phyloP scores from a whole-genome alignment of 2,888 invertebrate genomes.

The Diploptera punctata region DNA sequence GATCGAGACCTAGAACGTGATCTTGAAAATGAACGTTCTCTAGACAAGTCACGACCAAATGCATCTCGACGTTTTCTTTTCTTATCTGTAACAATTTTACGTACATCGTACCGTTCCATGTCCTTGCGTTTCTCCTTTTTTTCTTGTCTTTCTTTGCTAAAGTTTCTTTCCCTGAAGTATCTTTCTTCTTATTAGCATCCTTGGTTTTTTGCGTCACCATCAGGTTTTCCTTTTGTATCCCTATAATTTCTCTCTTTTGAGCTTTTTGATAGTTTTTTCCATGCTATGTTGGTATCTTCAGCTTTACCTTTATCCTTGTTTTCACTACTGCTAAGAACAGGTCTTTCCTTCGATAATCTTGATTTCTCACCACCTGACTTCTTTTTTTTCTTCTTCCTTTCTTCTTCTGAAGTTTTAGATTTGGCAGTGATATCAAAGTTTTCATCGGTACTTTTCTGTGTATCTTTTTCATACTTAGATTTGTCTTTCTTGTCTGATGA shows the following conservation, averaged over 20 bases:
- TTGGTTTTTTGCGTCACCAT: slow-evolving; percentile 56
- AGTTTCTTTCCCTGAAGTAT: slow-evolving; percentile 51
- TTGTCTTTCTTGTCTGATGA: slow-evolving; percentile 45
- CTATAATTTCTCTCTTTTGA: slow-evolving; percentile 81
- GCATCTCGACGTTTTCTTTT: slow-evolving; percentile 70
- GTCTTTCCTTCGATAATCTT: slow-evolving; percentile 43
- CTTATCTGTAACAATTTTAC: slow-evolving; percentile 76
- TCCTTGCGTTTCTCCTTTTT: slow-evolving; percentile 74
- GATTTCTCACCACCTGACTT: slow-evolving; percentile 43
- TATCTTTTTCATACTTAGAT: slow-evolving; percentile 47
- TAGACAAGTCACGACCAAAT: slow-evolving; percentile 76
- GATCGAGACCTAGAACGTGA: slow-evolving; percentile 51
- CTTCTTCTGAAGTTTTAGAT: slow-evolving; percentile 38
- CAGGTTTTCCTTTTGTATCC: slow-evolving; percentile 57
- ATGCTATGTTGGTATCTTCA: slow-evolving; percentile 60
- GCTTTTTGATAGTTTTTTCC: slow-evolving; percentile 82
- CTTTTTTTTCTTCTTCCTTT: slow-evolving; percentile 61
- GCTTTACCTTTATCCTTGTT: slow-evolving; percentile 56
- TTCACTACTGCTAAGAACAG: slow-evolving; percentile 44
- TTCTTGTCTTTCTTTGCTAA: slow-evolving; percentile 49
- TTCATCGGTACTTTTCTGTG: slow-evolving; percentile 48
- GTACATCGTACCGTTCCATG: slow-evolving; percentile 82
- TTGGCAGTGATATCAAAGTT: slow-evolving; percentile 46
- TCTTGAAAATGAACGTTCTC: slow-evolving; percentile 52
- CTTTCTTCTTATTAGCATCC: slow-evolving; percentile 51